These are phyloP conservation scores for Diabrotica undecimpunctata DNA, from an alignment of 1,140 invertebrate species.

Conservation along the genomic window DNA sequence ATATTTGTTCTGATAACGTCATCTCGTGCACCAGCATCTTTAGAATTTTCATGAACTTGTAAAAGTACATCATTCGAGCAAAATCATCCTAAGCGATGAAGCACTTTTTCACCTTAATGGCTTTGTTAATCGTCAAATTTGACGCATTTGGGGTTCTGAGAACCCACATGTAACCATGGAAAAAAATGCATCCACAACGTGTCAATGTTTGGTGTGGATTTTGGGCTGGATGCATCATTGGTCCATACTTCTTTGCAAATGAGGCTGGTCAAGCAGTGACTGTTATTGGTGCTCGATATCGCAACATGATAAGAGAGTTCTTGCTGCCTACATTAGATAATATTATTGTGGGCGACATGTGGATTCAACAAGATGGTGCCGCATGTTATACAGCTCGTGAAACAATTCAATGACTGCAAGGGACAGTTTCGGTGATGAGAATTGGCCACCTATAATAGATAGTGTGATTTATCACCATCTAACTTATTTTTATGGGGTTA, in stretches of 20 bases:
- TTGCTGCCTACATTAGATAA: no score
- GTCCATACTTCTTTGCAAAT: neutral
- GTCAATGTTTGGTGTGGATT: neutral
- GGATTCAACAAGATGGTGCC: neutral
- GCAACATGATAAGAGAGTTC: no score
- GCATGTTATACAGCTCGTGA: neutral
- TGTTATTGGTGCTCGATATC: no score
- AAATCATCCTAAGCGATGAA: neutral
- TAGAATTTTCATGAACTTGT: no score
- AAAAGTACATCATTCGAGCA: no score
- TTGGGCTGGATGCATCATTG: neutral
- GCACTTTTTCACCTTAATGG: neutral
- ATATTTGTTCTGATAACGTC: no score
- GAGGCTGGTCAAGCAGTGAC: no score
- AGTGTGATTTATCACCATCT: neutral
- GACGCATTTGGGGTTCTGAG: no score
- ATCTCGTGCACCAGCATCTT: no score
- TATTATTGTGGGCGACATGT: neutral
- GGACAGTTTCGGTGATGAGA: neutral
- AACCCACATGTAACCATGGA: neutral
- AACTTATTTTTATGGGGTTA: no score
- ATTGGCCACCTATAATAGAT: neutral
- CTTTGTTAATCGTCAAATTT: no score
- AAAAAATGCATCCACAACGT: neutral
- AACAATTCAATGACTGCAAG: neutral